Evolutionary conservation across 2,113 vertebrate species (phyloP).

Genomic region (Neolamprologus falcicula): DNA sequence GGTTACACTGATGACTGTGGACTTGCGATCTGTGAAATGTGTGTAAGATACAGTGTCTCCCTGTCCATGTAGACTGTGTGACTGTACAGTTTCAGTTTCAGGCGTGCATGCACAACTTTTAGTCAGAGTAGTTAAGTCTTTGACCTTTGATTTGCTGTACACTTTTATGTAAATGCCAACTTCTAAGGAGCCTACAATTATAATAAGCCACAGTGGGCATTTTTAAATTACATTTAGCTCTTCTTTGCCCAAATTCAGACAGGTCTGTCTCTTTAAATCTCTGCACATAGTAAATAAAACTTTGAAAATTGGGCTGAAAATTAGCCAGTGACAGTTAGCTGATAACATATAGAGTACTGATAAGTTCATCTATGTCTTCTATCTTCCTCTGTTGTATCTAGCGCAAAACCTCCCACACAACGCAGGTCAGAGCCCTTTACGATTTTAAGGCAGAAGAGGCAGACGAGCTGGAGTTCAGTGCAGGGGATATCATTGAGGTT

Average conservation of each 20-base stretch:
- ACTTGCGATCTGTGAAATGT: background rate
- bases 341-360: background rate
- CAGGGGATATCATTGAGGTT: background rate
- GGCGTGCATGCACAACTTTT: background rate
- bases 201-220: accelerated
- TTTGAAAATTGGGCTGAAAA: background rate
- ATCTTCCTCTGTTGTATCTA: background rate
- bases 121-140: background rate
- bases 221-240: background rate
- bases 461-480: slow-evolving; percentile 77
- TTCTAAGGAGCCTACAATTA: background rate
- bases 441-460: slow-evolving; percentile 77
- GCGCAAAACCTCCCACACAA: background rate
- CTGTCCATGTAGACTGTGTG: accelerated
- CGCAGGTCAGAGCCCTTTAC: slow-evolving; percentile 76
- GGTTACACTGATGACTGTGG: background rate
- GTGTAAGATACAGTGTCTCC: background rate
- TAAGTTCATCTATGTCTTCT: background rate
- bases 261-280: background rate
- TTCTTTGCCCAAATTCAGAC: background rate
- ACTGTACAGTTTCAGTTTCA: background rate
- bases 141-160: background rate
- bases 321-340: background rate
- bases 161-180: background rate
- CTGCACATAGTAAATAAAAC: background rate